Base-by-base conservation (phyloP, 2,113 vertebrate species). In the Neopipo cinnamomea region DNA sequence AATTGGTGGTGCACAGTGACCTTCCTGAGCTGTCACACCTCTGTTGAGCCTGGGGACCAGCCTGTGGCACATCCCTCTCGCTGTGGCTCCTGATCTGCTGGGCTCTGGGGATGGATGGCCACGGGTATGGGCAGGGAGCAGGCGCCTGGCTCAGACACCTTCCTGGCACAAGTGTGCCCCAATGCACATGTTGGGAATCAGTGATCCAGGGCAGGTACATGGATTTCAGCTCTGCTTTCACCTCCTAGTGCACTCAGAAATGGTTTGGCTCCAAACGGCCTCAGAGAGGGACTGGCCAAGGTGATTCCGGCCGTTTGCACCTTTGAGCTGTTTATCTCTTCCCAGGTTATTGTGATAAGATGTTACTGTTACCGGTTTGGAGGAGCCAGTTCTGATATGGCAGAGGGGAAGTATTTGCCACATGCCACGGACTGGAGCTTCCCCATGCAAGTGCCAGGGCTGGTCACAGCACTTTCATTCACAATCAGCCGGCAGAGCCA, bases 331-430 rank as follows among this genome's bases (percentile, higher is more conserved):
- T 56, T 94, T 75, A 33, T 92, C 35, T 33, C 18, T 31, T 78
- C 62, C 42, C 1, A 3, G 12, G 9, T 44, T 73, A 66, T 73
- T 72, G 71, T 0, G 11, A 83, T 72, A 79, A 78, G 61, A 21
- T 0, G 0, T 65, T 47, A 46, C 15, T 0, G 0, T 63, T 50
- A 52, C 16, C 2, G 3, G 37, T 84, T n/a, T 80, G n/a, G 55
- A 76, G 58, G 35, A 85, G 52, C 31, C 49, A 42, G 56, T 53
- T 84, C 52, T 88, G 67, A 77, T 46, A 35, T 2, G 50, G 58
- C 41, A 56, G 4, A 16, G 37, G 18, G 44, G 28, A 72, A 80
- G 12, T 33, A 17, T 46, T 95, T 79, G 35, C 53, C 10, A 5
- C 0, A 2, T 62, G 58, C 28, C 2, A 3, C 19, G 30, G 27